These are phyloP conservation scores for Hofmannophila pseudospretella DNA, from an alignment of 2,888 invertebrate species.

Conservation along the genomic window DNA sequence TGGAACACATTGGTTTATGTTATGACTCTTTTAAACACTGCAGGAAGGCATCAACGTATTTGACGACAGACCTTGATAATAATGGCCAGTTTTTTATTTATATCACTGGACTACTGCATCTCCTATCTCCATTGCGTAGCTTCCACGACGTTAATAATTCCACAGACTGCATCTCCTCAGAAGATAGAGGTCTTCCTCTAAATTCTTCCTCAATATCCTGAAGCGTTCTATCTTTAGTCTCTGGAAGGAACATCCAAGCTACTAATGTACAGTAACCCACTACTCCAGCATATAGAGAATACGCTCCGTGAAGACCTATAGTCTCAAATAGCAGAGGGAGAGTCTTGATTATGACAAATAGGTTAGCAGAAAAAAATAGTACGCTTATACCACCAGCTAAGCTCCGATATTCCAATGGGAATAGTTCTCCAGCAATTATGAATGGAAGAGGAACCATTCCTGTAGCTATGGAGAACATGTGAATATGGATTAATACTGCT, in stretches of 20 bases:
- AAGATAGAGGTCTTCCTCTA: constrained; percentile 37
- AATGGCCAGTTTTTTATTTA: too few relatives aligned
- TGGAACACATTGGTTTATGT: too few relatives aligned
- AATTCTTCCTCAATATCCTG: constrained; percentile 64
- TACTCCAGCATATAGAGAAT: constrained; percentile 37
- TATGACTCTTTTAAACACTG: too few relatives aligned
- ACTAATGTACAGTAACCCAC: constrained; percentile 42
- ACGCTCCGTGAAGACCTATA: constrained; percentile 45
- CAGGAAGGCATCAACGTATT: too few relatives aligned
- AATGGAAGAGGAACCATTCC: constrained; percentile 73
- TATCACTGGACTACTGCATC: constrained; percentile 34
- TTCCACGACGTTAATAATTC: constrained; percentile 33
- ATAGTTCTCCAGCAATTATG: constrained; percentile 83
- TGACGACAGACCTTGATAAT: too few relatives aligned
- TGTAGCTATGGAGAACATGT: constrained; percentile 74
- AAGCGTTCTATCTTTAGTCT: constrained; percentile 58
- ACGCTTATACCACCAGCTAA: constrained; percentile 69
- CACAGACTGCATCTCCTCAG: constrained; percentile 35
- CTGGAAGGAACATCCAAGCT: constrained; percentile 45
- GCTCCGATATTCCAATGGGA: constrained; percentile 78
- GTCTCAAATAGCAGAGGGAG: constrained; percentile 38
- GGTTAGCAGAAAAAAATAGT: constrained; percentile 42
- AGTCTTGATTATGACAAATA: constrained; percentile 53
- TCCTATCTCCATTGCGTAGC: constrained; percentile 24
- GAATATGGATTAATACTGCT: constrained; percentile 39